Evolutionary conservation across 2,797 vertebrate species (phyloP), one percentile per base, ranked within the genome.

Genomic region (Peromyscus aztecus): DNA sequence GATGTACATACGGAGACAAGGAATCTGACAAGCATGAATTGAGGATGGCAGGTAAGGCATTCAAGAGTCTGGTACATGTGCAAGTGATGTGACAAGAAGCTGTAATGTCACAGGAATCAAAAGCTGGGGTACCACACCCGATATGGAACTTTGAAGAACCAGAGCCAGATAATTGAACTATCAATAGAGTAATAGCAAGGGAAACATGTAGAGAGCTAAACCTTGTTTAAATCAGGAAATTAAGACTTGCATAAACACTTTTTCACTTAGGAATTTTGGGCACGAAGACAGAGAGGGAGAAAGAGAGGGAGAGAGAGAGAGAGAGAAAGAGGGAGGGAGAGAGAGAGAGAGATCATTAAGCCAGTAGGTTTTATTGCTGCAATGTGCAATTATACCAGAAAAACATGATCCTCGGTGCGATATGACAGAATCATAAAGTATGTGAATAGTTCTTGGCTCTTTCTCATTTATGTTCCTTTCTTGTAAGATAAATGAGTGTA

Each of bases 251-350:
- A 29, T n/a, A n/a, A 92, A 76, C 86, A 55, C 19, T 91, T 67
- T 91, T 96, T 89, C 31, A 93, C 63, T 87, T 91, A 84, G n/a
- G 8, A 91, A 95, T 88, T n/a, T 27, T 84, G 63, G 13, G 9
- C 63, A 59, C 5, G 6, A 52, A 52, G 13, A 52, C 49, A 52
- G 52, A 52, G 52, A 52, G 52, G 13, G 52, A 52, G 49, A 49
- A 2, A 11, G 49, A 13, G 23, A 55, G 1, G 61, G 24, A 78
- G 24, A 67, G 34, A 24, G 55, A 7, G 10, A 31, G 16, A 63
- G 40, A 4, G 37, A 43, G n/a, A 14, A 13, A 23, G 7, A 23
- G 43, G 34, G 29, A 2, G 17, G 10, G 29, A 4, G 10, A 34
- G 40, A 13, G 29, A n/a, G 19, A 2, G 31, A 16, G 31, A n/a